Evolutionary conservation across 1,140 invertebrate genomes (phyloP), one percentile per base, ranked within the genome.

Genomic region (Drosophila miranda): DNA sequence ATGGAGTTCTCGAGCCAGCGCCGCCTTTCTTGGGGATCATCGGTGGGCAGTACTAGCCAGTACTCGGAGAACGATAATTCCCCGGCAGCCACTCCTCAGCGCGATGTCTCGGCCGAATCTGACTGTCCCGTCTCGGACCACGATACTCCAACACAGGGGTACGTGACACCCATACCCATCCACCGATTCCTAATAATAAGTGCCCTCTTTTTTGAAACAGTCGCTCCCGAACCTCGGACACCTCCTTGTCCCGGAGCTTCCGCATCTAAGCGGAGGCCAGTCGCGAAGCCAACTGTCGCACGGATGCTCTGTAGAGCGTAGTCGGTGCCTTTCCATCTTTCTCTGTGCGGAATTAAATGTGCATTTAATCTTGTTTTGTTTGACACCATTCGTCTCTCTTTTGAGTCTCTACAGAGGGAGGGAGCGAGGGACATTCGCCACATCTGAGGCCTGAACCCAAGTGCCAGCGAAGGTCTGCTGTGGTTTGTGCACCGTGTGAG

Each of bases 321-420:
- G 3, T 43, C 58, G 48, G 19, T 53, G 3, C 4, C 19, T 19
- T 19, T 5, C 0, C 4, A 4, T 5, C 3, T 26, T 26, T 43
- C 41, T 23, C 7, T 54, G 30, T 52, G 6, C 0, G 41, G 38
- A 70, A 78, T 78, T 64, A 83, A 78, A 72, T 75, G 16, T 78
- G 74, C 75, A 83, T 67, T 83, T 83, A 68, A 82, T 82, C 43
- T 63, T 43, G 38, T 73, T 67, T 71, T 76, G 23, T 46, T 50
- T 56, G 23, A 50, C 54, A 46, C 34, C 11, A 44, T 26, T 26
- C 23, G 41, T 43, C 28, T 30, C 28, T 30, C 28, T 30, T 8
- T 30, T 9, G 30, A 8, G 28, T 30, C 2, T 9, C 30, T 11
- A 11, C 30, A 34, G 3, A 34, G 9, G 9, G 49, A 6, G 8